Conservation (phyloP, 2,113 vertebrate genomes). For the Podarcis raffonei region DNA sequence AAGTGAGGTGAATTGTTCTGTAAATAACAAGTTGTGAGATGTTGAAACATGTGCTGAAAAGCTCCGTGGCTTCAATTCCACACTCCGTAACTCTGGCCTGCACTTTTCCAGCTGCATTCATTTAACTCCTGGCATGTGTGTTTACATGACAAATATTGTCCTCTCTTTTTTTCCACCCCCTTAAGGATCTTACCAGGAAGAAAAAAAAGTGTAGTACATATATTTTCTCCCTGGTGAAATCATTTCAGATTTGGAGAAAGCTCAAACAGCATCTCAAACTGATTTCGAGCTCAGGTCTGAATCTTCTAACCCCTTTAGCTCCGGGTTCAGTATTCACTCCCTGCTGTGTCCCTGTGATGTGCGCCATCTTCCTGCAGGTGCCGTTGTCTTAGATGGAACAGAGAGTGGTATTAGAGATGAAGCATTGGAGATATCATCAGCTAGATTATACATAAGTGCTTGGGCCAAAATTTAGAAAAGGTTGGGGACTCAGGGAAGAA, state of each 20-base stretch:
- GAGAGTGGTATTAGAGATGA: background rate
- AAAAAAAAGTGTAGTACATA: background rate
- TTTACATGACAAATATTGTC: conserved; percentile 54
- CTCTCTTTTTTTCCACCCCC: conserved; percentile 47
- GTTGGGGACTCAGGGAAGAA: background rate
- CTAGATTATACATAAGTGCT: background rate
- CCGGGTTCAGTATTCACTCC: too few species aligned
- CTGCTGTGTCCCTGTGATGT: background rate
- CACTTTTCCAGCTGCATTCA: conserved; percentile 43
- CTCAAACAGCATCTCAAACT: background rate
- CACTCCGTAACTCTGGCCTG: conserved; percentile 30
- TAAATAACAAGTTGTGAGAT: conserved; percentile 69
- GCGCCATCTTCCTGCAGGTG: background rate
- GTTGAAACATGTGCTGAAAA: conserved; percentile 70
- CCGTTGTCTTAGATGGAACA: background rate
- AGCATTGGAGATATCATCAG: background rate
- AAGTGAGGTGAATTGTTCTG: conserved; percentile 64
- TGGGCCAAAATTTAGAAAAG: background rate
- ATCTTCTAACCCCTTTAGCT: background rate
- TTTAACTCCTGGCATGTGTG: conserved; percentile 48
- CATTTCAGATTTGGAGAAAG: background rate
- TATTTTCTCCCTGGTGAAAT: conserved; percentile 8
- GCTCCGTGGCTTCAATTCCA: conserved; percentile 57
- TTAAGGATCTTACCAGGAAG: conserved; percentile 24
- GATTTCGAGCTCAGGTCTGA: background rate